These are phyloP conservation scores for Selenia dentaria DNA, from an alignment of 2,888 invertebrate species.

Conservation along the genomic window DNA sequence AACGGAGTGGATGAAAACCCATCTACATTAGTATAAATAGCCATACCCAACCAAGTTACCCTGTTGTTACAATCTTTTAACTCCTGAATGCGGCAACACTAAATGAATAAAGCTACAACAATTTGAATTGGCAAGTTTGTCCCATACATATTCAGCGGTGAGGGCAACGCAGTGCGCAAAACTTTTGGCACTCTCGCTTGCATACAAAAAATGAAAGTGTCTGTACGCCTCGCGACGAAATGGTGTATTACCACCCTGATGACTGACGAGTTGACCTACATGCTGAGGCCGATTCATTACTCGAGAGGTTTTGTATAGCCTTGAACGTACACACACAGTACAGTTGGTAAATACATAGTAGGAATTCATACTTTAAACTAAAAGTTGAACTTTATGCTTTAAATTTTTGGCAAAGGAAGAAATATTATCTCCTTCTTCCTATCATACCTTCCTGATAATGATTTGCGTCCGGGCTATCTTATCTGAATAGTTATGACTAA, in stretches of 20 bases:
- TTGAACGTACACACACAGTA: neutral
- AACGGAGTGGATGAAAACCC: no score
- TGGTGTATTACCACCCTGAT: constrained; percentile 57
- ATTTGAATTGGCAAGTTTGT: constrained; percentile 77
- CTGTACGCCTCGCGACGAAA: constrained; percentile 42
- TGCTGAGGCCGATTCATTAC: constrained; percentile 13
- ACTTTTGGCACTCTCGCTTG: constrained; percentile 82
- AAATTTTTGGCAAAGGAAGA: no score
- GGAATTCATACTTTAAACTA: no score
- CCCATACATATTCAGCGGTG: constrained; percentile 74
- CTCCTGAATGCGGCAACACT: constrained; percentile 9
- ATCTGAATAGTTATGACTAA: no score
- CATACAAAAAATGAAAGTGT: constrained; percentile 80
- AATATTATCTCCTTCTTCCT: no score
- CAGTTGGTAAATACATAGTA: no score
- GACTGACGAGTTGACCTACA: constrained; percentile 45
- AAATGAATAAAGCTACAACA: constrained; percentile 65
- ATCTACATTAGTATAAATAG: no score
- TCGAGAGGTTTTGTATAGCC: neutral
- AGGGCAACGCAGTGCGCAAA: constrained; percentile 79
- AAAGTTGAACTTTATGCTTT: no score
- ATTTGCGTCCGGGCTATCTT: no score
- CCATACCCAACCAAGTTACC: no score
- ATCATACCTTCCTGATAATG: no score
- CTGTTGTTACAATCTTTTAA: no score